These are phyloP conservation scores for Garrulus glandarius DNA, from an alignment of 2,797 vertebrate species.

Conservation along the genomic window DNA sequence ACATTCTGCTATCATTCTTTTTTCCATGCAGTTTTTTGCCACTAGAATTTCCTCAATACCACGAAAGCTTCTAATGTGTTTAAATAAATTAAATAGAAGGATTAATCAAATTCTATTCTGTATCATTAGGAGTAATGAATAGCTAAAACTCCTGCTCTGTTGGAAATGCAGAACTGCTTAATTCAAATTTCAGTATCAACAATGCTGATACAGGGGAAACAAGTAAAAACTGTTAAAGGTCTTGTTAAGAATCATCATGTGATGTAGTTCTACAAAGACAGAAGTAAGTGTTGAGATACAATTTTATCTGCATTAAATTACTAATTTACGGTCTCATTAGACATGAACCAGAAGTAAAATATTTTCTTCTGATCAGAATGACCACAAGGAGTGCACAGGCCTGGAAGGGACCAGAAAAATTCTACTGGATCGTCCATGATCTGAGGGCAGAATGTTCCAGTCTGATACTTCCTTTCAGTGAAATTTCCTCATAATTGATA, in stretches of 20 bases:
- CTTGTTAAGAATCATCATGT: background rate
- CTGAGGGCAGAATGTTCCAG: background rate
- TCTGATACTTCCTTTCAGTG: background rate
- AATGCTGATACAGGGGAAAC: background rate
- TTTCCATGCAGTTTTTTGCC: constrained; percentile 27
- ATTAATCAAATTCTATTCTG: constrained; percentile 62
- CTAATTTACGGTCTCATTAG: background rate
- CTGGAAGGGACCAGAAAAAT: background rate
- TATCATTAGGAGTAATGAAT: constrained; percentile 55
- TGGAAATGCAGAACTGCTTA: constrained; percentile 27
- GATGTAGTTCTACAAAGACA: background rate
- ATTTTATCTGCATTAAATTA: background rate
- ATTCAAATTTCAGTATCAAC: constrained; percentile 42
- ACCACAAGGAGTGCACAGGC: background rate
- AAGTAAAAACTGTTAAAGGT: background rate
- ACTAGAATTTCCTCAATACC: background rate
- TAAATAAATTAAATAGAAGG: constrained; percentile 59
- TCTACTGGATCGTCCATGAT: background rate
- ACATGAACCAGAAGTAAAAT: background rate
- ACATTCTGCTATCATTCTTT: background rate
- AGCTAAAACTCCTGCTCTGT: constrained; percentile 31
- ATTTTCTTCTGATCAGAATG: background rate
- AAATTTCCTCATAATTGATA: background rate
- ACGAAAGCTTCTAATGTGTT: background rate
- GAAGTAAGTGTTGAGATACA: background rate